These are phyloP conservation scores for Eremophila alpestris DNA, from an alignment of 2,797 vertebrate genomes.

Conservation along the genomic window DNA sequence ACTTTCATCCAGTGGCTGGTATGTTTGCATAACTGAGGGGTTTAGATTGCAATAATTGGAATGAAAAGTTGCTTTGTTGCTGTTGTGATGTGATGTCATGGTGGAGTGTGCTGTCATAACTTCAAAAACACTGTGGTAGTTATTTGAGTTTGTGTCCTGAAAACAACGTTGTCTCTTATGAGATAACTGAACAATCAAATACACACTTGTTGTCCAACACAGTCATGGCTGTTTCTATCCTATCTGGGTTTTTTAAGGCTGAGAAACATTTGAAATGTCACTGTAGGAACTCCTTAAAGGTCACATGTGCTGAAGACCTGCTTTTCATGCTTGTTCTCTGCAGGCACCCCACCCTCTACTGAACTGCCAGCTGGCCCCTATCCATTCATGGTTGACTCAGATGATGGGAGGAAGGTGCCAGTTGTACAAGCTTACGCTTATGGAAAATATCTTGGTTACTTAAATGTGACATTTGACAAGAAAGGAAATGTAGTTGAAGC, in stretches of 20 bases:
- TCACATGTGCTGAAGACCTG: neutral
- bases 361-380: conserved; percentile 84
- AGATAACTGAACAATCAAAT: neutral
- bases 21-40: neutral
- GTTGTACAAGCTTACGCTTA: conserved; percentile 96
- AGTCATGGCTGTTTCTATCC: neutral
- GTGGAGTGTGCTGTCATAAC: neutral
- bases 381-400: conserved; percentile 84
- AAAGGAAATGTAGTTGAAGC: conserved; percentile 80
- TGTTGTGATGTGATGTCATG: neutral
- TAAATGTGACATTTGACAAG: conserved; percentile 86
- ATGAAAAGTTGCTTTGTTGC: conserved; percentile 30
- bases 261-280: neutral
- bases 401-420: conserved; percentile 83
- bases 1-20: neutral
- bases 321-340: neutral
- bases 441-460: conserved; percentile 90
- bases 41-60: neutral
- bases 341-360: conserved; percentile 84
- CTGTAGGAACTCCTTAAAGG: neutral
- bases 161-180: neutral
- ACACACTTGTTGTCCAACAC: neutral
- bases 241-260: neutral
- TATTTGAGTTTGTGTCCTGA: neutral
- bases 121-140: neutral